Conservation (phyloP, 2,113 vertebrate species). For the Morphnarchus princeps region DNA sequence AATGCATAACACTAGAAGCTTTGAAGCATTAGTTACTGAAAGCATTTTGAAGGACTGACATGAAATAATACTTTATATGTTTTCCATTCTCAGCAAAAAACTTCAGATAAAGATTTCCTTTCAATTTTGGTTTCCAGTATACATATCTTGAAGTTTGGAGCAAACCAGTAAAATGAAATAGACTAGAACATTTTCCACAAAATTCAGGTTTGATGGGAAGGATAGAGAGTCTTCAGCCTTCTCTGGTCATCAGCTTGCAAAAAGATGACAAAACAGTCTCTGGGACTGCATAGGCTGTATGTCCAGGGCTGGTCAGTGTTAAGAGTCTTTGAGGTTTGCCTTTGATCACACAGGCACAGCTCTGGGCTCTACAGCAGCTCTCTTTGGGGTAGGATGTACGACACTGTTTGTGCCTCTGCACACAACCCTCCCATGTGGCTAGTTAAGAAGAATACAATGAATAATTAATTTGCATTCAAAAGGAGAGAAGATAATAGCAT, state of each 20-base stretch:
- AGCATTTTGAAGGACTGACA: not conserved
- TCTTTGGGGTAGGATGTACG: not conserved
- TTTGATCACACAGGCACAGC: not conserved
- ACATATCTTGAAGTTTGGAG: rapidly evolving
- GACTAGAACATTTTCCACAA: not conserved
- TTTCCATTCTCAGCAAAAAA: not conserved
- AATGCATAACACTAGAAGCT: not conserved
- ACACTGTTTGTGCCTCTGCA: not conserved
- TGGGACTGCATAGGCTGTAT: not conserved
- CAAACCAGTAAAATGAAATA: not conserved
- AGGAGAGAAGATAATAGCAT: not conserved
- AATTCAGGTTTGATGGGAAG: not conserved
- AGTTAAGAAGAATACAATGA: not conserved
- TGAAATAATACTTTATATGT: not conserved
- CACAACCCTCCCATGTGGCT: not conserved
- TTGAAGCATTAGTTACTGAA: not conserved
- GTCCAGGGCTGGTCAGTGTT: not conserved
- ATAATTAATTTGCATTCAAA: not conserved
- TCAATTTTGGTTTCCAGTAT: not conserved
- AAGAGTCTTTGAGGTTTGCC: not conserved
- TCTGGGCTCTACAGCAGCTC: not conserved
- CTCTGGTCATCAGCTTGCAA: not conserved
- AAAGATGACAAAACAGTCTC: not conserved
- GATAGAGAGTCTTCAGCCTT: not conserved
- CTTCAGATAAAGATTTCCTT: not conserved